phyloP scores from a whole-genome alignment of 2,888 invertebrate species.

The Lithosia quadra region DNA sequence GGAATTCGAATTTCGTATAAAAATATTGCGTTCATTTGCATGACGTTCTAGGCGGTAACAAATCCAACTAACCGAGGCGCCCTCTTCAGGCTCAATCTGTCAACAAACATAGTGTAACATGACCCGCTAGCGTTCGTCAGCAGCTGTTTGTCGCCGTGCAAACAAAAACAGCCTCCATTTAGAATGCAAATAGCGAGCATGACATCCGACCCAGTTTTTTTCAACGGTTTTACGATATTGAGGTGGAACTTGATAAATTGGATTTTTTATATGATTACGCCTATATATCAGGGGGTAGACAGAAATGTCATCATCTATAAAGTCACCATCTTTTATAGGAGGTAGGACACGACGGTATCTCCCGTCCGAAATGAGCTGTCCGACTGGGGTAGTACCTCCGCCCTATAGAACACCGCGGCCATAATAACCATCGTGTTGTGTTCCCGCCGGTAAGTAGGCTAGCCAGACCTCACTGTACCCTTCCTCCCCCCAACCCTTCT shows the following conservation, averaged over 20 bases:
- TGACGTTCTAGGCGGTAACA: background rate
- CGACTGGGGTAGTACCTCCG: too few relatives aligned
- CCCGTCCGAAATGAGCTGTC: too few relatives aligned
- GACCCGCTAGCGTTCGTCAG: slow-evolving; percentile 18
- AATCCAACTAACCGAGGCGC: slow-evolving; percentile 6
- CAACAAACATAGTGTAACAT: slow-evolving; percentile 24
- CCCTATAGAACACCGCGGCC: too few relatives aligned
- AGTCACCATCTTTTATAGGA: too few relatives aligned
- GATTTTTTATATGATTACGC: background rate
- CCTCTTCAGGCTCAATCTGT: slow-evolving; percentile 30
- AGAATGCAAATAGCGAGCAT: slow-evolving; percentile 57
- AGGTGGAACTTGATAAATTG: background rate
- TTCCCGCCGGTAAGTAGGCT: too few relatives aligned
- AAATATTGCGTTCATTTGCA: background rate
- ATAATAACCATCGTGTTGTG: too few relatives aligned
- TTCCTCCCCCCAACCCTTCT: too few relatives aligned
- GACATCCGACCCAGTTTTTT: slow-evolving; percentile 52
- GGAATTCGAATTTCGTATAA: background rate
- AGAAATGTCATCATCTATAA: background rate
- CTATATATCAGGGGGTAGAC: too few relatives aligned
- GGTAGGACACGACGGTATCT: too few relatives aligned
- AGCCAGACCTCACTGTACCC: too few relatives aligned
- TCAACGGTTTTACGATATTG: slow-evolving; percentile 24
- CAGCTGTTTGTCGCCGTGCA: slow-evolving; percentile 47
- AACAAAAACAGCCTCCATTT: slow-evolving; percentile 58